Conservation (phyloP, 2,797 vertebrate genomes). For the Potorous gilbertii region DNA sequence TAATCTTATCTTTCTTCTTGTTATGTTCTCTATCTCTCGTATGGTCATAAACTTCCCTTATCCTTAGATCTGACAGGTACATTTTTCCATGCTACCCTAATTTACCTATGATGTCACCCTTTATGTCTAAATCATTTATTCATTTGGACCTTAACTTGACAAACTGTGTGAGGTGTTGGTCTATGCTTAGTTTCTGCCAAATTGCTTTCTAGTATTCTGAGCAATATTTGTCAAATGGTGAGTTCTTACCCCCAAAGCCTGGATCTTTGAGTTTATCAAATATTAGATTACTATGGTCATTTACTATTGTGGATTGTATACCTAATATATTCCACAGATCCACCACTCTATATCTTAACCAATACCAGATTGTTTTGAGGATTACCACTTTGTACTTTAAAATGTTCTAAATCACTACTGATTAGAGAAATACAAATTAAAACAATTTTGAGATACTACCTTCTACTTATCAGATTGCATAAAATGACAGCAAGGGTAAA, state of each 20-base stretch:
- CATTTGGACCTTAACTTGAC: neutral
- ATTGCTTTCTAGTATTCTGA: neutral
- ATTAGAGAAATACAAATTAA: too few species aligned
- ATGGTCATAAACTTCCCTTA: neutral
- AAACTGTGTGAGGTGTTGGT: neutral
- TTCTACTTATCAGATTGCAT: too few species aligned
- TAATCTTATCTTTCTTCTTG: neutral
- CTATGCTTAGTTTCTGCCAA: neutral
- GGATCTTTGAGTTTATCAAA: neutral
- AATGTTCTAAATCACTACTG: too few species aligned
- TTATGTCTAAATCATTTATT: neutral
- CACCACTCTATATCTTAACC: neutral
- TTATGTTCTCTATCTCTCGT: neutral
- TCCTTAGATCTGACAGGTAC: neutral
- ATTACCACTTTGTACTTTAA: neutral
- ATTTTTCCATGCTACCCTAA: neutral
- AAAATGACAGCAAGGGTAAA: too few species aligned
- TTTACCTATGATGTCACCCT: neutral
- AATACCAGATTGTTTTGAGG: neutral
- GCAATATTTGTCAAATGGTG: neutral
- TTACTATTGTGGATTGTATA: neutral
- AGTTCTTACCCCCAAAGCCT: neutral
- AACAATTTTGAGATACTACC: too few species aligned
- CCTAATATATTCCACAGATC: neutral
- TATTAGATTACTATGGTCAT: neutral